Percentiles rank a stretch among this genome's conserved stretches.
Evolutionary conservation across 2,888 invertebrate genomes (phyloP).

Genomic region (Epirrhoe tristata): DNA sequence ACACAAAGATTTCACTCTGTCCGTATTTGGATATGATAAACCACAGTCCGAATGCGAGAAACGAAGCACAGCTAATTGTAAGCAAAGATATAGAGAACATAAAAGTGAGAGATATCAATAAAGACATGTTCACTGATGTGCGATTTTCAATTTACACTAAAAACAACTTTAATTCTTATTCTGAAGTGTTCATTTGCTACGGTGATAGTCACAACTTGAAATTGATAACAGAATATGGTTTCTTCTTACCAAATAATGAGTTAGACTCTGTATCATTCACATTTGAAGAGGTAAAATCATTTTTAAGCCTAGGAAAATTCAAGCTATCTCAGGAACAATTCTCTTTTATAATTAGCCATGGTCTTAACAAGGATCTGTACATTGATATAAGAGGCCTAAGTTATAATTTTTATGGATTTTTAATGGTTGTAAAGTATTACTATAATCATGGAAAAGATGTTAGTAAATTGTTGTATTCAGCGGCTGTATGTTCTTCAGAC

Average conservation of each 20-base stretch:
- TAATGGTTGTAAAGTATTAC: conserved; percentile 78
- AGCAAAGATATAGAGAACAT: conserved; percentile 65
- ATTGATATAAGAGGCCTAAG: conserved; percentile 87
- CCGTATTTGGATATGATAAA: conserved; percentile 97
- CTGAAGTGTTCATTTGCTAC: conserved; percentile 95
- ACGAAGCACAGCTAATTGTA: conserved; percentile 77
- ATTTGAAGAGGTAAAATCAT: conserved; percentile 81
- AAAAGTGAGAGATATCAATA: conserved; percentile 59
- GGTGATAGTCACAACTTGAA: conserved; percentile 93
- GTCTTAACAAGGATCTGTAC: conserved; percentile 87
- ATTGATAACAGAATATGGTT: conserved; percentile 95
- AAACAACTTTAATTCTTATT: conserved; percentile 84
- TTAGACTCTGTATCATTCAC: conserved; percentile 88
- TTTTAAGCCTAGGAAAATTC: conserved; percentile 63
- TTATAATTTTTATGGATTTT: conserved; percentile 86
- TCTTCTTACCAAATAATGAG: conserved; percentile 88
- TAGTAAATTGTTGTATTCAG: conserved; percentile 75
- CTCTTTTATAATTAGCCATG: conserved; percentile 87
- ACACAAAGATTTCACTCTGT: conserved; percentile 90
- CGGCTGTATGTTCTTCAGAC: conserved; percentile 73
- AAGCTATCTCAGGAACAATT: conserved; percentile 84
- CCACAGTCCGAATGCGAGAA: conserved; percentile 88
- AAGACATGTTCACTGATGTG: conserved; percentile 69
- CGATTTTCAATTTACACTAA: conserved; percentile 80
- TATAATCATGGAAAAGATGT: conserved; percentile 72